A percentile compares a stretch with the other conserved stretches of the same genome.
These are phyloP conservation scores for Sturnira hondurensis DNA, from an alignment of 2,113 vertebrate genomes.

Conservation along the genomic window DNA sequence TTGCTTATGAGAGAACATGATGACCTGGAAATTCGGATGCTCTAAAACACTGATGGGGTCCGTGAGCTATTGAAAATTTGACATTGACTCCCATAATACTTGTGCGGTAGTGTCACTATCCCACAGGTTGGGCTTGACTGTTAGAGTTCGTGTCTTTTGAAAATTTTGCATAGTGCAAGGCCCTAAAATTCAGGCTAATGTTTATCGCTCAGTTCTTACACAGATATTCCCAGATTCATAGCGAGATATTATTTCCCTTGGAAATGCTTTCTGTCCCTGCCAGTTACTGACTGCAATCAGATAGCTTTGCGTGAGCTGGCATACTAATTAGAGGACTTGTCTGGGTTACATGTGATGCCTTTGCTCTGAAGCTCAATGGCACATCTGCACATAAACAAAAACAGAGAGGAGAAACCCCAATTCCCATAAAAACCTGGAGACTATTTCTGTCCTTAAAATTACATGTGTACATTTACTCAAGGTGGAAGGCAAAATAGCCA, in stretches of 20 bases:
- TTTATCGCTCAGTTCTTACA: conserved; percentile 80
- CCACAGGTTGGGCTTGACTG: conserved; percentile 66
- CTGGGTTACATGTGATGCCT: conserved; percentile 57
- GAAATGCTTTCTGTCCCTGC: conserved; percentile 81
- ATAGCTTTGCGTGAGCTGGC: conserved; percentile 78
- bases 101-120: conserved; percentile 69
- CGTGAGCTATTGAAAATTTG: conserved; percentile 75
- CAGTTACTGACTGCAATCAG: conserved; percentile 81
- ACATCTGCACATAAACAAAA: conserved; percentile 69
- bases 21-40: conserved; percentile 70
- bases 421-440: conserved; percentile 65
- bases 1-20: conserved; percentile 77
- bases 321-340: conserved; percentile 82
- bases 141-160: conserved; percentile 75
- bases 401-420: conserved; percentile 67
- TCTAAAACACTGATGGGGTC: conserved; percentile 60
- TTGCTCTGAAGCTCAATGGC: conserved; percentile 69
- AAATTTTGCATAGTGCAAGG: conserved; percentile 79
- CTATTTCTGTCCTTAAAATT: conserved; percentile 68
- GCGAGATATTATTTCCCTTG: conserved; percentile 82
- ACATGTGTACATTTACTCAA: conserved; percentile 21
- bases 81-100: conserved; percentile 72
- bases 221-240: conserved; percentile 78
- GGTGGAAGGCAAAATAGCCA: conserved; percentile 49
- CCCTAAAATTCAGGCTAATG: conserved; percentile 82